phyloP scores from a whole-genome alignment of 2,113 vertebrate species.

The Aldabrachelys gigantea region DNA sequence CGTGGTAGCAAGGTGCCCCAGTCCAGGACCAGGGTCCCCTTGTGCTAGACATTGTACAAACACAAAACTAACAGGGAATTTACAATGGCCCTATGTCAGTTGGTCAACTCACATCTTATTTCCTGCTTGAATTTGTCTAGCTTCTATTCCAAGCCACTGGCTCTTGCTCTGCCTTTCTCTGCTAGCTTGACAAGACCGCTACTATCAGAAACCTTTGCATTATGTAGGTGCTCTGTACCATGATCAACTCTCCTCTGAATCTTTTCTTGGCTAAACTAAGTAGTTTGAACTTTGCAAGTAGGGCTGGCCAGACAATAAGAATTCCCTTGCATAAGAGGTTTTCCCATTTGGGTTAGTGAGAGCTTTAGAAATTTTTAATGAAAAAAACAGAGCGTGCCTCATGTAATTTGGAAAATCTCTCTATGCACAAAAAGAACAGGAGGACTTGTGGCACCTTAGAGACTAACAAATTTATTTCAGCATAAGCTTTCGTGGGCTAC shows the following conservation, averaged over 20 bases:
- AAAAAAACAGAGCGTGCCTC: neutral
- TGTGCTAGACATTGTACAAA: neutral
- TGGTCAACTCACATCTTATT: neutral
- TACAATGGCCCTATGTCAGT: neutral
- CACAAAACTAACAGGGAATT: neutral
- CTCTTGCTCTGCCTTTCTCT: rapidly evolving
- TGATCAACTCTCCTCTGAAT: neutral
- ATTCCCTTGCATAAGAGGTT: neutral
- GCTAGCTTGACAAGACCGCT: neutral
- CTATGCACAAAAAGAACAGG: neutral
- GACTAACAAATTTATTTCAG: no score
- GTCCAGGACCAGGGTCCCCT: neutral
- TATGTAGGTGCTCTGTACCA: neutral
- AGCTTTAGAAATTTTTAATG: neutral
- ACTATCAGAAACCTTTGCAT: neutral
- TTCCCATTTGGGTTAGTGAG: neutral
- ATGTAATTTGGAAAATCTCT: neutral
- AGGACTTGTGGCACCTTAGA: no score
- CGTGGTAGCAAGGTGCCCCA: neutral
- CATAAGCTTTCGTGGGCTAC: no score
- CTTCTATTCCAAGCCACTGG: neutral
- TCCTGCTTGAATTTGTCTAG: neutral
- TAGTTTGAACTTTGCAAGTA: neutral
- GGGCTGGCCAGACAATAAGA: neutral
- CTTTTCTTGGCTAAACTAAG: neutral